Evolutionary conservation across 2,113 vertebrate species (phyloP), one percentile per base, ranked within the genome.

Genomic region (Ploceus nigricollis): DNA sequence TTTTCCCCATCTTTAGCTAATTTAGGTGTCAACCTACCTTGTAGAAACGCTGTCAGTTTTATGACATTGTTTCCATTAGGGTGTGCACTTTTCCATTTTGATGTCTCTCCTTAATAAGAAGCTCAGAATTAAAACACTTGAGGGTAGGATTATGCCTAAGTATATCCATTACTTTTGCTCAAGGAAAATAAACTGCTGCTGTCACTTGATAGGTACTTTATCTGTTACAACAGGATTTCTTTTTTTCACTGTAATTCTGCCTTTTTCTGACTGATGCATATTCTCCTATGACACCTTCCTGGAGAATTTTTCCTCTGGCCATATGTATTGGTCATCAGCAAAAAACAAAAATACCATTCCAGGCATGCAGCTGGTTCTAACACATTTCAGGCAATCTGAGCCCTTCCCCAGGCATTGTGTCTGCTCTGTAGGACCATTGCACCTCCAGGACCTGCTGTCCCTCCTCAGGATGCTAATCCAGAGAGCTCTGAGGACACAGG

Each of bases 81-180:
- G 51, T 47, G 42, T 68, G 85, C 22, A 33, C 48, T 94, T 96
- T 94, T 93, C 87, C 86, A 82, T 96, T 94, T 87, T 90, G 85
- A 56, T 21, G n/a, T 87, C 75, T 89, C 57, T 79, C 94, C 89
- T 93, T 95, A 95, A 93, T 82, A 86, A 97, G 76, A 57, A 96
- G 80, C 93, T 75, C 89, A 90, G 48, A 94, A 88, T 92, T 92
- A 66, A 85, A 97, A 86, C 81, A 93, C 95, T 97, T 76, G 40
- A 91, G 91, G 93, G 71, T n/a, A 97, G 88, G 94, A 97, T 97
- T 97, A 95, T 82, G 87, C 48, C 81, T 94, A 94, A 97, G 56
- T 65, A 91, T 95, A 97, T 91, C 78, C 91, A 93, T 91, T 95
- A 54, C 83, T 93, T 96, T 96, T 95, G 82, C 96, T 93, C 7